Percentiles rank a stretch among this genome's conserved stretches.
These are phyloP conservation scores for Ambastaia sidthimunki DNA, from an alignment of 2,797 vertebrate genomes.

Conservation along the genomic window DNA sequence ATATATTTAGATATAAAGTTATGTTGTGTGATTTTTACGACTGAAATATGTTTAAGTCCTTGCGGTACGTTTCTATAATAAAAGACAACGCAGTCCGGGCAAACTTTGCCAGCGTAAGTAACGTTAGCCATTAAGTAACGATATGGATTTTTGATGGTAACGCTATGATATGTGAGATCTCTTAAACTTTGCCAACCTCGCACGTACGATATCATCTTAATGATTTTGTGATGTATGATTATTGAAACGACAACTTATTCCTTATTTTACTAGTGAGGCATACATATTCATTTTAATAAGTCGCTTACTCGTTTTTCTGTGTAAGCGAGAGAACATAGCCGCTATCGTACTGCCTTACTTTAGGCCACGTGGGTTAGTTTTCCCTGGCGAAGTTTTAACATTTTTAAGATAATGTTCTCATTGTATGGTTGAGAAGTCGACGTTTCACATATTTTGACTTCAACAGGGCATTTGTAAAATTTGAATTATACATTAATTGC, in stretches of 20 bases:
- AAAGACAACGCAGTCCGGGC: no score
- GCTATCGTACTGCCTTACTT: background rate
- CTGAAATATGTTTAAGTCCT: background rate
- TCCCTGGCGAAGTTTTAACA: background rate
- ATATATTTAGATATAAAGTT: background rate
- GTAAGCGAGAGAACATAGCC: background rate
- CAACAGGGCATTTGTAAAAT: no score
- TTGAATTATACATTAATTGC: no score
- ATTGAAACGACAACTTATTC: slow-evolving; percentile 5
- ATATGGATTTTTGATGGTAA: no score
- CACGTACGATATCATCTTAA: background rate
- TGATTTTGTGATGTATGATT: slow-evolving; percentile 13
- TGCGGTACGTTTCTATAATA: background rate
- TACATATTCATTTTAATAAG: background rate
- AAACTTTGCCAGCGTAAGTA: no score
- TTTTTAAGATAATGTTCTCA: background rate
- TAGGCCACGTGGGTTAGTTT: background rate
- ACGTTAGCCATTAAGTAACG: no score
- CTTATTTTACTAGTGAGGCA: background rate
- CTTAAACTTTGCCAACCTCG: background rate
- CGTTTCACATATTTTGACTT: no score
- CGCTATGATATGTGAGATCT: no score
- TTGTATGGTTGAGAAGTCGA: no score
- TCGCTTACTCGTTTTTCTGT: background rate
- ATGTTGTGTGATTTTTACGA: background rate